Percentiles rank a stretch among this genome's conserved stretches.
phyloP scores from a whole-genome alignment of 2,888 invertebrate genomes.

The Ormyrus nitidulus region DNA sequence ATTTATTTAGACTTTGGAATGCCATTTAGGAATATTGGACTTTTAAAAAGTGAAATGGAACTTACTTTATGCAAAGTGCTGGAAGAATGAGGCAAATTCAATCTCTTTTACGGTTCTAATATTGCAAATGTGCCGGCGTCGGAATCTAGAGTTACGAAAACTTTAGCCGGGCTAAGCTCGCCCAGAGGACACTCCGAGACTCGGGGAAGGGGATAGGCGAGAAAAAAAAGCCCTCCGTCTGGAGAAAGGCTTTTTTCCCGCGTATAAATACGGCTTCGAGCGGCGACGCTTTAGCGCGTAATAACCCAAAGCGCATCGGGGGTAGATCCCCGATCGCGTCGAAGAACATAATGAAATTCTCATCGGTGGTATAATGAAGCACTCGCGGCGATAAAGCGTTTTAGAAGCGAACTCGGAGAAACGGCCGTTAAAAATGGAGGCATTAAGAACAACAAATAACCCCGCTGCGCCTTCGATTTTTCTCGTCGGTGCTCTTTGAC shows the following conservation, averaged over 20 bases:
- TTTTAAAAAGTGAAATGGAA: conserved; percentile 10
- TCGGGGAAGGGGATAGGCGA: too few relatives aligned
- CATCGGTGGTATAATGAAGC: too few relatives aligned
- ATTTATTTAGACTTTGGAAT: conserved; percentile 3
- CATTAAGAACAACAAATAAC: conserved; percentile 34
- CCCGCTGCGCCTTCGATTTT: neutral
- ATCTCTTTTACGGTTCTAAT: conserved; percentile 41
- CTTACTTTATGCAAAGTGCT: conserved; percentile 30
- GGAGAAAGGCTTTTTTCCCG: too few relatives aligned
- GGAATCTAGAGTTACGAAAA: neutral
- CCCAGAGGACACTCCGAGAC: too few relatives aligned
- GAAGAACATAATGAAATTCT: too few relatives aligned
- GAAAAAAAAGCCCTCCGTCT: too few relatives aligned
- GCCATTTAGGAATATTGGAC: neutral
- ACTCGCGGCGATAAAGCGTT: too few relatives aligned
- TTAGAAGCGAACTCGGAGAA: conserved; percentile 1
- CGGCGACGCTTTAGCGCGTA: too few relatives aligned
- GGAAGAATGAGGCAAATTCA: conserved; percentile 23
- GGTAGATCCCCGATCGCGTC: too few relatives aligned
- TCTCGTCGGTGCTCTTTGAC: neutral
- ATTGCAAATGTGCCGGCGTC: conserved; percentile 26
- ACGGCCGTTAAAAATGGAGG: conserved; percentile 7
- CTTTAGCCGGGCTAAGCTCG: neutral
- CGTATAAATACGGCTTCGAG: too few relatives aligned
- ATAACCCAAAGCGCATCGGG: too few relatives aligned